These are phyloP conservation scores for Lepidurus arcticus DNA, from an alignment of 1,140 invertebrate species.

Conservation along the genomic window DNA sequence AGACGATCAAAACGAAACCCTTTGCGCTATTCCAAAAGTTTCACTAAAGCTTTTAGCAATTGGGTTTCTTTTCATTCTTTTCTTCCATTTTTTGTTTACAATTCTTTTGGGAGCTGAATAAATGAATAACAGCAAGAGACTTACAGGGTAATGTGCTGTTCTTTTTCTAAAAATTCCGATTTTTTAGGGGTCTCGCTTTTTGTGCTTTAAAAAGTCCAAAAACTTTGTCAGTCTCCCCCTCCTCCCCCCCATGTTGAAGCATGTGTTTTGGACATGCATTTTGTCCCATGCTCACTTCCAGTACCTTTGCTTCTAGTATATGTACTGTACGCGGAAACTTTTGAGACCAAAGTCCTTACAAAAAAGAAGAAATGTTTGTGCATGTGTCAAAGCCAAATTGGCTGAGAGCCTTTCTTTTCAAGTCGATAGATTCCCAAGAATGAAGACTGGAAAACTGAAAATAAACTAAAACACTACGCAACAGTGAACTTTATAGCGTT, in stretches of 20 bases:
- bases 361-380: background rate
- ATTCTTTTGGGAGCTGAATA: background rate
- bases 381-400: slow-evolving; percentile 9
- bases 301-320: too few species aligned
- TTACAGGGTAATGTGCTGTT: background rate
- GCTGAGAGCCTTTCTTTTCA: background rate
- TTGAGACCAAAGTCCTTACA: background rate
- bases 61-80: background rate
- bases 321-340: background rate
- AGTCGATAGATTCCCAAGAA: background rate
- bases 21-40: background rate
- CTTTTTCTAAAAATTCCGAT: background rate
- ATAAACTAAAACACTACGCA: background rate
- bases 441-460: background rate
- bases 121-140: slow-evolving; percentile 2
- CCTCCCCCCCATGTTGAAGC: background rate
- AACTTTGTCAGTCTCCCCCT: background rate
- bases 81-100: background rate
- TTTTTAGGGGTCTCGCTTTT: background rate
- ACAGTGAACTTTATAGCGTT: background rate
- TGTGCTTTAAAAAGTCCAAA: background rate
- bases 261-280: slow-evolving; percentile 1
- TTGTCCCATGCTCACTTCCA: background rate
- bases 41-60: background rate
- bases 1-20: background rate